phyloP scores from a whole-genome alignment of 1,140 invertebrate genomes.

The Drosophila repleta region DNA sequence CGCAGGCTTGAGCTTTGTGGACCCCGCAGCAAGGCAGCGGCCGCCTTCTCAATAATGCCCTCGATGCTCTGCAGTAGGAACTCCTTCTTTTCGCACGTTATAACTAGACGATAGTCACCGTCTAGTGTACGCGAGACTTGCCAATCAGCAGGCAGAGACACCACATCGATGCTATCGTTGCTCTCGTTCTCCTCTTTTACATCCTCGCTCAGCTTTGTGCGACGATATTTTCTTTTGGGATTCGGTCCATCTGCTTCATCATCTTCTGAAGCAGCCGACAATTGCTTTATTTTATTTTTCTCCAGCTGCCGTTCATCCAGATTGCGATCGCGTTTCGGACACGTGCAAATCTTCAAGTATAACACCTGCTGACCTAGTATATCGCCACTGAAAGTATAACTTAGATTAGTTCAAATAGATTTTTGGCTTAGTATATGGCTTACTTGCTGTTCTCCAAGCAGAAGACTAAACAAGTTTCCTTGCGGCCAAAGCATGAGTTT shows the following conservation, averaged over 20 bases:
- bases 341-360: constrained; percentile 74
- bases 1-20: constrained; percentile 41
- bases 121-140: constrained; percentile 44
- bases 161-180: constrained; percentile 41
- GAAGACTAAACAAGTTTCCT: constrained; percentile 71
- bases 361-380: constrained; percentile 72
- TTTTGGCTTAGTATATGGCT: background rate
- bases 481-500: constrained; percentile 78
- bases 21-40: constrained; percentile 38
- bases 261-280: constrained; percentile 36
- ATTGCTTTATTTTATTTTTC: constrained; percentile 48
- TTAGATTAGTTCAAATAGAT: background rate
- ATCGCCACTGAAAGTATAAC: constrained; percentile 59
- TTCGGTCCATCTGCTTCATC: constrained; percentile 37
- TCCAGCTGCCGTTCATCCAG: constrained; percentile 49
- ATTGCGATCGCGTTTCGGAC: constrained; percentile 74
- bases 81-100: constrained; percentile 56
- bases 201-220: constrained; percentile 1
- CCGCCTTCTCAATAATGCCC: constrained; percentile 63
- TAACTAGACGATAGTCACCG: constrained; percentile 50
- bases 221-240: constrained; percentile 36
- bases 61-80: constrained; percentile 54
- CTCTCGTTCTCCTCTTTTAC: constrained; percentile 63
- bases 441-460: constrained; percentile 69
- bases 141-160: constrained; percentile 40